These are phyloP conservation scores for Cerceris rybyensis DNA, from an alignment of 2,888 invertebrate species.

Conservation along the genomic window DNA sequence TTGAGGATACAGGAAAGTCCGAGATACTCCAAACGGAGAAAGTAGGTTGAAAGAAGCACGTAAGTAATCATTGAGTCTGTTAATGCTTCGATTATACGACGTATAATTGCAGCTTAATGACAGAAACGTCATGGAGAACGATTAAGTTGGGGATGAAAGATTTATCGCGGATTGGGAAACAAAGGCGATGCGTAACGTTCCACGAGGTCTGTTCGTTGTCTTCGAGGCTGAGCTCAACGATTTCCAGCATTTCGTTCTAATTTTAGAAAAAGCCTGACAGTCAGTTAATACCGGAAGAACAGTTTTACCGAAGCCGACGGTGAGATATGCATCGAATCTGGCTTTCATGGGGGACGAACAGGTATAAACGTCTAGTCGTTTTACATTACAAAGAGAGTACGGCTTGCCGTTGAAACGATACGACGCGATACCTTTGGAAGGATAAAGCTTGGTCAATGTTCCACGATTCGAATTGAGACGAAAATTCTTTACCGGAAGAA, in stretches of 20 bases:
- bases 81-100: too few species aligned
- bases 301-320: conserved; percentile 29
- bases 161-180: conserved; percentile 19
- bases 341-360: not conserved
- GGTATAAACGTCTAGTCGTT: conserved; percentile 10
- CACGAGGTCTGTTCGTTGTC: conserved; percentile 37
- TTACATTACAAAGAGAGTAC: conserved; percentile 21
- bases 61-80: too few species aligned
- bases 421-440: not conserved
- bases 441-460: not conserved
- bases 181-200: conserved; percentile 25
- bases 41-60: not conserved
- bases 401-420: not conserved
- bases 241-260: conserved; percentile 60
- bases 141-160: not conserved
- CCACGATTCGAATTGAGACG: conserved; percentile 9
- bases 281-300: conserved; percentile 37
- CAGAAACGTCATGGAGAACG: too few species aligned
- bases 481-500: not conserved
- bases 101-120: too few species aligned
- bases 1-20: not conserved
- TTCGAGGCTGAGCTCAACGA: conserved; percentile 39
- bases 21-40: not conserved
- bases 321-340: conserved; percentile 15
- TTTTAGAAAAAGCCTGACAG: conserved; percentile 49